phyloP scores from a whole-genome alignment of 1,140 invertebrate genomes.

The Ostrea denselamellosa region DNA sequence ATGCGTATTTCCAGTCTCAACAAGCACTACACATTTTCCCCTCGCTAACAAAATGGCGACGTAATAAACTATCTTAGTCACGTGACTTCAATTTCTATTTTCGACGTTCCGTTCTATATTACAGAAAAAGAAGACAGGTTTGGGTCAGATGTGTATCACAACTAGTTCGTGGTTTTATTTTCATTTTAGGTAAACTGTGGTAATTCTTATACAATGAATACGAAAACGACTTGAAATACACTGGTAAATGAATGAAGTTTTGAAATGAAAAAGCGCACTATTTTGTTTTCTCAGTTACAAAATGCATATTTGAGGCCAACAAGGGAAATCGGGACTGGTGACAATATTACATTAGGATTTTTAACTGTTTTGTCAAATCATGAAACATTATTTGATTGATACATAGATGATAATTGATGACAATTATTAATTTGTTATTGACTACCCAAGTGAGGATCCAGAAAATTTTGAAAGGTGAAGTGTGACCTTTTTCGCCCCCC shows the following conservation, averaged over 20 bases:
- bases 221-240: neutral
- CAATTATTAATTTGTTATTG: no score
- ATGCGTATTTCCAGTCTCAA: slow-evolving; percentile 43
- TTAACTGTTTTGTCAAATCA: no score
- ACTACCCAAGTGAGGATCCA: no score
- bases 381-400: no score
- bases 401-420: no score
- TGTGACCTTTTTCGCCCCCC: no score
- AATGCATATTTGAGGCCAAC: no score
- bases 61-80: slow-evolving; percentile 45
- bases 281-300: neutral
- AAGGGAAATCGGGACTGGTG: no score
- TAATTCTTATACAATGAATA: neutral
- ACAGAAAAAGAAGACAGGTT: neutral
- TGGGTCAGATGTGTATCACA: neutral
- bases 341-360: no score
- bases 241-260: neutral
- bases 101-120: neutral
- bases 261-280: neutral
- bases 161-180: neutral
- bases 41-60: slow-evolving; percentile 50
- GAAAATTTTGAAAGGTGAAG: no score
- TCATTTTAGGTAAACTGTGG: neutral
- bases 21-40: slow-evolving; percentile 42
- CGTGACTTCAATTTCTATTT: slow-evolving; percentile 42